Evolutionary conservation across 2,797 vertebrate genomes (phyloP).

Genomic region (Cynopterus sphinx): DNA sequence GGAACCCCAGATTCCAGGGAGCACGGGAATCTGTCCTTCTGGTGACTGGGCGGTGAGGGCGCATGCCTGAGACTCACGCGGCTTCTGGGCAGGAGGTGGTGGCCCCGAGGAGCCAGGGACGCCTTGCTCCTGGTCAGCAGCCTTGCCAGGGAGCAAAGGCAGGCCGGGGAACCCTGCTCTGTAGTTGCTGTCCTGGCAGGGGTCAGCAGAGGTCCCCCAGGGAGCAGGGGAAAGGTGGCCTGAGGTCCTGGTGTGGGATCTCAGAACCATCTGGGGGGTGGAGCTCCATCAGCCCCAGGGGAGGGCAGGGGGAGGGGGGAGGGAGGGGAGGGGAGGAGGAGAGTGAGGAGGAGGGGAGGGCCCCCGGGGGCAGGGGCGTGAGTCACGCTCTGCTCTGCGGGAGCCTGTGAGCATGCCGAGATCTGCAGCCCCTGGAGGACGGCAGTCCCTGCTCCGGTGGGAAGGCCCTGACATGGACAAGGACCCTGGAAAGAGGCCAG

Average conservation of each 20-base stretch:
- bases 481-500: background rate
- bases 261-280: fast-evolving
- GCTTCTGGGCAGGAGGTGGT: background rate
- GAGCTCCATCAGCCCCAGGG: background rate
- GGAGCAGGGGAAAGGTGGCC: background rate
- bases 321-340: no score
- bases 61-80: fast-evolving
- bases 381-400: background rate
- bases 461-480: background rate
- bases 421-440: background rate
- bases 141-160: background rate
- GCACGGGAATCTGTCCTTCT: fast-evolving
- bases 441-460: background rate
- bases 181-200: fast-evolving
- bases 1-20: background rate
- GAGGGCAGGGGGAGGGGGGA: no score
- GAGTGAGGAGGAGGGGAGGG: background rate
- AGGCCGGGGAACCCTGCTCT: background rate
- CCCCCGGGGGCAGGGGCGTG: background rate
- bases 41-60: fast-evolving
- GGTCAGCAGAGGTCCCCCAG: background rate
- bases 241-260: background rate
- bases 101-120: background rate
- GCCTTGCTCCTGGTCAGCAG: background rate
- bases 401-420: background rate